Conservation (phyloP, 37 sponge, comb jelly and placozoan species). For the Axinella damicornis region DNA sequence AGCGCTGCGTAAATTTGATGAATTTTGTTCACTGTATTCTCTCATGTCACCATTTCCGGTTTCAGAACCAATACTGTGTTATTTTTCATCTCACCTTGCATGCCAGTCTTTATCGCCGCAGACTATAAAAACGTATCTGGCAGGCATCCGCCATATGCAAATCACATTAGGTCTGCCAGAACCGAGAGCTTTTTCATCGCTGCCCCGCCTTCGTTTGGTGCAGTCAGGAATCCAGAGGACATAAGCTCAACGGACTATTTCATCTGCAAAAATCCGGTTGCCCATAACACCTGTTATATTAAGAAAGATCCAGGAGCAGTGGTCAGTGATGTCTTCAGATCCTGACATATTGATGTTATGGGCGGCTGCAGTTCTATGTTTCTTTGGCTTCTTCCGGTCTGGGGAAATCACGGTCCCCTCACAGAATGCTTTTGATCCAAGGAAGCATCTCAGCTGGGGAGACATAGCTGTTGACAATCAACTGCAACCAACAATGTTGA, state of each 20-base stretch:
- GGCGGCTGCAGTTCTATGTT: conserved; percentile 48
- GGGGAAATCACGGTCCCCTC: conserved; percentile 39
- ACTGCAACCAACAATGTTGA: conserved; percentile 12
- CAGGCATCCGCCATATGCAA: conserved; percentile 57
- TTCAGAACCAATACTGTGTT: conserved; percentile 35
- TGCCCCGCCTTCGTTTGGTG: conserved; percentile 47
- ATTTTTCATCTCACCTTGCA: conserved; percentile 45
- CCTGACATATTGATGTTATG: conserved; percentile 33
- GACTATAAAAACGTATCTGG: conserved; percentile 64
- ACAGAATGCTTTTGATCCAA: not conserved
- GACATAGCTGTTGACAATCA: conserved; percentile 21
- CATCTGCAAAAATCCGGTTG: conserved; percentile 16
- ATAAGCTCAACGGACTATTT: not conserved
- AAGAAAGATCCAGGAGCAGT: conserved; percentile 1
- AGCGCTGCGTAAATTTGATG: conserved; percentile 33
- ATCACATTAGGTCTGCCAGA: conserved; percentile 46
- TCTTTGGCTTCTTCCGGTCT: conserved; percentile 58
- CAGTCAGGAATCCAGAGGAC: conserved; percentile 40
- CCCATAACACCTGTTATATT: conserved; percentile 44
- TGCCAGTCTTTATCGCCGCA: conserved; percentile 23
- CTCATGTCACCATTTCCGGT: conserved; percentile 50
- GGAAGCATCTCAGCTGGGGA: conserved; percentile 42
- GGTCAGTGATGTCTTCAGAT: not conserved
- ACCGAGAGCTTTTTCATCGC: conserved; percentile 32
- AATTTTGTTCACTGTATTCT: conserved; percentile 38